Evolutionary conservation across 2,113 vertebrate genomes (phyloP), one percentile per base, ranked within the genome.

Genomic region (Tyto alba): DNA sequence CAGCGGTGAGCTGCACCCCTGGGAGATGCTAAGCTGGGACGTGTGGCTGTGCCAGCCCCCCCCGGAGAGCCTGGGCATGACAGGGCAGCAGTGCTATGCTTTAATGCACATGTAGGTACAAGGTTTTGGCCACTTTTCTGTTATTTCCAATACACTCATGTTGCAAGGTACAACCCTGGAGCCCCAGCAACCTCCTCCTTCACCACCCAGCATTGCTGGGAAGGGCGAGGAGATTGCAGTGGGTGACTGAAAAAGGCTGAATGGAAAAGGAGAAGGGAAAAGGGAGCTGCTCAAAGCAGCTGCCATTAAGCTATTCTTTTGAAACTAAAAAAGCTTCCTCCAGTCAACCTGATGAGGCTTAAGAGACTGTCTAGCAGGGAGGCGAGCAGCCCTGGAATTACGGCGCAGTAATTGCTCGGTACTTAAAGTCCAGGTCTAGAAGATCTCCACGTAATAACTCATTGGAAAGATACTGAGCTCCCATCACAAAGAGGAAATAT

Each of bases 401-500:
- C 9, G 0, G 66, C 21, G 4, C 91, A 89, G 85, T 96, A 94
- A 97, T 96, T 74, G 94, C 94, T 95, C 7, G 9, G 85, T 91
- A 82, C 97, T 97, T 97, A 95, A 88, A 91, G 89, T 74, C 95
- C 53, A 89, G 92, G 75, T 87, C 66, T 73, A 86, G 93, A 75
- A 95, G 77, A 95, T 95, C 95, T 83, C 87, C 53, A 26, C 88
- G 95, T 63, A 82, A 90, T 97, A 97, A 97, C 78, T 97, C 98
- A 97, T 85, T 79, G 85, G 89, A 55, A 93, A 94, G 96, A 96
- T 95, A 96, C 68, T 81, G 91, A 97, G 93, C 95, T 94, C 96
- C 96, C 96, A 91, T 97, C 88, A 52, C 63, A 77, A 96, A 81
- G 90, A 97, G 98, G 97, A 98, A 98, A 97, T 96, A 97, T 63